These are phyloP conservation scores for Notechis scutatus DNA, from an alignment of 2,113 vertebrate genomes.

Conservation along the genomic window DNA sequence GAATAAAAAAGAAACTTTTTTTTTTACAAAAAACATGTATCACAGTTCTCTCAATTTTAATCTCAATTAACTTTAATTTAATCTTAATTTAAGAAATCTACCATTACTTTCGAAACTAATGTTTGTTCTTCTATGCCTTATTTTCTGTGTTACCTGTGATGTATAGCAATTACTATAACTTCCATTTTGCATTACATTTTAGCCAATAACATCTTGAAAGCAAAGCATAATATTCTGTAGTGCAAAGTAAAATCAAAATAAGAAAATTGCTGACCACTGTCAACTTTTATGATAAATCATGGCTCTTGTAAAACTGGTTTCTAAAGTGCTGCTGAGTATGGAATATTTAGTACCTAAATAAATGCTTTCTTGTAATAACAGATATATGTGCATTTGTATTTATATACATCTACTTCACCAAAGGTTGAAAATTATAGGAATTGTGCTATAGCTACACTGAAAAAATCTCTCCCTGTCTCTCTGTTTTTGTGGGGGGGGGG, in stretches of 20 bases:
- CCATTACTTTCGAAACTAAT: not conserved
- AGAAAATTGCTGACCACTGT: constrained; percentile 22
- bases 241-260: constrained; percentile 14
- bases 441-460: not conserved
- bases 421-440: not conserved
- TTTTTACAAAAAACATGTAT: not conserved
- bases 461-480: not conserved
- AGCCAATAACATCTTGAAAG: constrained; percentile 14
- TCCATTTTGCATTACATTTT: constrained; percentile 22
- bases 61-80: not conserved
- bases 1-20: not conserved
- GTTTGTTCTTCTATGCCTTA: not conserved
- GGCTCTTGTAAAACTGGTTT: constrained; percentile 15
- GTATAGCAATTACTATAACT: not conserved
- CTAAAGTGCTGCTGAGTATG: constrained; percentile 22
- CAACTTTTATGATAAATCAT: constrained; percentile 27
- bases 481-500: too few species aligned
- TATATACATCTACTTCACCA: not conserved
- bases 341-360: constrained; percentile 28
- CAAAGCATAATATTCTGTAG: constrained; percentile 14
- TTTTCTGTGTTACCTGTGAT: not conserved
- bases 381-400: not conserved
- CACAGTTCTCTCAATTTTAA: not conserved
- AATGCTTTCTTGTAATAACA: not conserved
- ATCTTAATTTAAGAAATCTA: not conserved